Percentiles rank a stretch among this genome's conserved stretches.
These are phyloP conservation scores for Sussaba pulchella DNA, from an alignment of 2,888 invertebrate genomes.

Conservation along the genomic window DNA sequence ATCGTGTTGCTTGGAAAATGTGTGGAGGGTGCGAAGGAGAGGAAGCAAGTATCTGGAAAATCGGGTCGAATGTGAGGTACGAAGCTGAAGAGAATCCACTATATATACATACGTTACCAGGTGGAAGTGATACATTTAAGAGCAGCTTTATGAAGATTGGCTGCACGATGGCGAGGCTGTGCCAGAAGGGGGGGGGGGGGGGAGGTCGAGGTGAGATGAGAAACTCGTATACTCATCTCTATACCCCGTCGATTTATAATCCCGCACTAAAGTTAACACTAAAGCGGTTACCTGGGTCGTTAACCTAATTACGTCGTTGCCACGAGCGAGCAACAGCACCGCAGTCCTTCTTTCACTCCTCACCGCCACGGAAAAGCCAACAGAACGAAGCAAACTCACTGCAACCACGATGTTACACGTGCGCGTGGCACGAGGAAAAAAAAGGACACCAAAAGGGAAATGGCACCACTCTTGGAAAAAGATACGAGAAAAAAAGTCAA, in stretches of 20 bases:
- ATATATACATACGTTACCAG: neutral
- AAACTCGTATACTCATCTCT: neutral
- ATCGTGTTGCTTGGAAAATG: neutral
- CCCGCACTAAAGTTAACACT: conserved; percentile 30
- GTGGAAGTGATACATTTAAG: conserved; percentile 41
- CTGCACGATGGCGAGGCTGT: no score
- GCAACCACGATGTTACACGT: conserved; percentile 11
- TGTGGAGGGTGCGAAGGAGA: neutral
- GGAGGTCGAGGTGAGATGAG: neutral
- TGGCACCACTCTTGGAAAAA: conserved; percentile 8
- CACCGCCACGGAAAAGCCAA: conserved; percentile 26
- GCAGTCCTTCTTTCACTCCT: neutral
- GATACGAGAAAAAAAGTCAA: conserved; percentile 18
- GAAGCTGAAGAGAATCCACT: conserved; percentile 24
- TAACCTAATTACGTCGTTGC: conserved; percentile 61
- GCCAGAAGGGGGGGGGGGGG: no score
- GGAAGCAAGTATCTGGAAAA: conserved; percentile 2
- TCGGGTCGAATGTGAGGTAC: neutral
- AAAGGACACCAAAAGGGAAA: conserved; percentile 13
- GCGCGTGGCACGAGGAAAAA: conserved; percentile 30
- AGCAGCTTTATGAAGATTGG: conserved; percentile 65
- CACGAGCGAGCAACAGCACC: conserved; percentile 23
- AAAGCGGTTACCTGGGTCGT: conserved; percentile 55
- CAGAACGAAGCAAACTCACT: conserved; percentile 15
- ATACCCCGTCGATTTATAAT: conserved; percentile 49